Conservation (phyloP, 2,888 invertebrate species). For the Amphipyra berbera region DNA sequence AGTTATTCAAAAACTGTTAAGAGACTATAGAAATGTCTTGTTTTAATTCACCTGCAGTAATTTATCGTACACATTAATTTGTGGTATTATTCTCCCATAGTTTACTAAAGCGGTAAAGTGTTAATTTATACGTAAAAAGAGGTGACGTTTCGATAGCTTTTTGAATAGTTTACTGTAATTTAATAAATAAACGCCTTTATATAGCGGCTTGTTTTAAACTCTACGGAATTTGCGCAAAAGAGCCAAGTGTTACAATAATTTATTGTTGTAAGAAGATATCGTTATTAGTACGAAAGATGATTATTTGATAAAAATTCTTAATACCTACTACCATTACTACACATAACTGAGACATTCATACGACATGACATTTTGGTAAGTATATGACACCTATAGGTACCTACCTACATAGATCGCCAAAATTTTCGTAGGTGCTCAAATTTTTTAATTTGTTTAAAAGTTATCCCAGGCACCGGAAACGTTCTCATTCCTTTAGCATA, state of each 20-base stretch:
- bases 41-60: slow-evolving; percentile 61
- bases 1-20: slow-evolving; percentile 45
- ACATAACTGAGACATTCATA: too few species aligned
- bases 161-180: slow-evolving; percentile 35
- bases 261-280: slow-evolving; percentile 14
- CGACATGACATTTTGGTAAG: too few species aligned
- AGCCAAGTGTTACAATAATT: slow-evolving; percentile 1
- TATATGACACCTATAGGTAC: too few species aligned
- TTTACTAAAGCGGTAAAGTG: slow-evolving; percentile 47
- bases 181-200: slow-evolving; percentile 24
- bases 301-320: too few species aligned
- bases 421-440: too few species aligned
- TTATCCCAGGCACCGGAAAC: slow-evolving; percentile 38
- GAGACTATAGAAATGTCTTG: slow-evolving; percentile 49
- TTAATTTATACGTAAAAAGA: slow-evolving; percentile 48
- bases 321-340: too few species aligned
- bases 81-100: slow-evolving; percentile 53
- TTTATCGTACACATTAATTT: slow-evolving; percentile 60
- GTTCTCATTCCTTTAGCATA: slow-evolving; percentile 37
- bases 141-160: slow-evolving; percentile 26
- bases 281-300: slow-evolving; percentile 8
- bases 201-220: slow-evolving; percentile 32
- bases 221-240: slow-evolving; percentile 22
- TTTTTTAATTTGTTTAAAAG: too few species aligned
- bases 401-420: too few species aligned